Evolutionary conservation across 1,140 invertebrate species (phyloP).

Genomic region (Leptinotarsa lineolata): DNA sequence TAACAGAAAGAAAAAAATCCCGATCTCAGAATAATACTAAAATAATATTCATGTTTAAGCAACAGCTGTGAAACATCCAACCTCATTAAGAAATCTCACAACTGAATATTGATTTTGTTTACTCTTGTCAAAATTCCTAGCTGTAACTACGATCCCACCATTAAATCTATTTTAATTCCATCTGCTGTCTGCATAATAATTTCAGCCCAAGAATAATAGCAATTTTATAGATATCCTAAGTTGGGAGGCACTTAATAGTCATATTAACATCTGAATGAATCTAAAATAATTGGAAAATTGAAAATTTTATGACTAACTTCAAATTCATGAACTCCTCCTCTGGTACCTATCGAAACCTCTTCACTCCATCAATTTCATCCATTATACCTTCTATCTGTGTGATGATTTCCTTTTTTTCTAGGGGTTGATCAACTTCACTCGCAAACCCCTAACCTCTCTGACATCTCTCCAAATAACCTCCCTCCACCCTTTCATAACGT

Average conservation of each 20-base stretch:
- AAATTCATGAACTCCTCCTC: too few relatives aligned
- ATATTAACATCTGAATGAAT: not conserved
- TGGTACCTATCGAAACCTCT: not conserved
- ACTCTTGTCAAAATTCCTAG: slow-evolving; percentile 2
- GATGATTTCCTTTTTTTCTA: slow-evolving; percentile 45
- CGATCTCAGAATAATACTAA: too few relatives aligned
- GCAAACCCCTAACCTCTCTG: slow-evolving; percentile 42
- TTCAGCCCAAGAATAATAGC: slow-evolving; percentile 9
- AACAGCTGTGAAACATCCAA: not conserved
- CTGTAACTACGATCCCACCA: not conserved
- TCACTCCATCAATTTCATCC: not conserved
- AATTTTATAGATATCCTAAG: slow-evolving; percentile 19
- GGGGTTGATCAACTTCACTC: slow-evolving; percentile 53
- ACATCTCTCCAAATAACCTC: slow-evolving; percentile 58
- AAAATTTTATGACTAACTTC: too few relatives aligned
- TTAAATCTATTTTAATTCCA: slow-evolving; percentile 20
- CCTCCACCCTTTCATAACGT: slow-evolving; percentile 69
- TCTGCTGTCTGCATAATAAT: slow-evolving; percentile 1
- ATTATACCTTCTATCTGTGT: not conserved
- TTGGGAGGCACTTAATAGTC: slow-evolving; percentile 4
- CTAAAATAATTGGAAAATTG: not conserved
- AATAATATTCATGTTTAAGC: not conserved
- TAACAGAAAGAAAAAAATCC: too few relatives aligned
- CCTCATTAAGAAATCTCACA: not conserved
- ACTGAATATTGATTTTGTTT: not conserved